These are phyloP conservation scores for Eudyptes chrysolophus DNA, from an alignment of 2,113 vertebrate genomes.

Conservation along the genomic window DNA sequence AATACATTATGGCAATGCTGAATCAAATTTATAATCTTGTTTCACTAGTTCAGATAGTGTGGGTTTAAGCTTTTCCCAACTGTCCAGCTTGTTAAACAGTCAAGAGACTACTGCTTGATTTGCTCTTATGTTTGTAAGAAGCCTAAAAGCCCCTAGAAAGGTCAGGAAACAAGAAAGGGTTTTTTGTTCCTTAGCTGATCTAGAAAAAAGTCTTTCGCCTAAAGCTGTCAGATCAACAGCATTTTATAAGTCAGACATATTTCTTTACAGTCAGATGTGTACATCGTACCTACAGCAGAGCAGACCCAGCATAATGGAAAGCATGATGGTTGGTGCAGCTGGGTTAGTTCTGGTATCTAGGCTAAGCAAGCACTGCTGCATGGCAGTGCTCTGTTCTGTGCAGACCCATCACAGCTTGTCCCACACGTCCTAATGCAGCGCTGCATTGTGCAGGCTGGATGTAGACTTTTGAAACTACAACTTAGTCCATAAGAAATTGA, in stretches of 20 bases:
- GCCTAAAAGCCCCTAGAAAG: not conserved
- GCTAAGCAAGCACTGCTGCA: fast-evolving
- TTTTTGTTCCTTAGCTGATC: not conserved
- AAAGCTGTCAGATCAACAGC: not conserved
- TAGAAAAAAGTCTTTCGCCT: not conserved
- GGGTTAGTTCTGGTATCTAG: not conserved
- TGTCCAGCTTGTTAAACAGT: not conserved
- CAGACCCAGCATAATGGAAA: not conserved
- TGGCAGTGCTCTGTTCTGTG: too few relatives aligned
- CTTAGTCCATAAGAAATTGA: not conserved
- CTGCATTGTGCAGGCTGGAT: fast-evolving
- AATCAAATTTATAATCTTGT: not conserved
- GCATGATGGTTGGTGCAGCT: fast-evolving
- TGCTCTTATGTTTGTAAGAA: not conserved
- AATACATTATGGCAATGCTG: not conserved
- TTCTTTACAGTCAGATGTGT: not conserved
- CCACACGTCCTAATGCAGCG: fast-evolving
- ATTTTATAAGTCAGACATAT: not conserved
- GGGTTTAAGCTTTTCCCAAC: not conserved
- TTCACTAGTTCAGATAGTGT: not conserved
- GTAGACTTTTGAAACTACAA: not conserved
- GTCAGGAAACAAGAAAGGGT: not conserved
- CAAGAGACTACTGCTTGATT: not conserved
- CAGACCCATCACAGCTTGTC: not conserved
- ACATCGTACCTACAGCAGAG: fast-evolving